These are phyloP conservation scores for Limnodromus scolopaceus DNA, from an alignment of 2,797 vertebrate genomes.

Conservation along the genomic window DNA sequence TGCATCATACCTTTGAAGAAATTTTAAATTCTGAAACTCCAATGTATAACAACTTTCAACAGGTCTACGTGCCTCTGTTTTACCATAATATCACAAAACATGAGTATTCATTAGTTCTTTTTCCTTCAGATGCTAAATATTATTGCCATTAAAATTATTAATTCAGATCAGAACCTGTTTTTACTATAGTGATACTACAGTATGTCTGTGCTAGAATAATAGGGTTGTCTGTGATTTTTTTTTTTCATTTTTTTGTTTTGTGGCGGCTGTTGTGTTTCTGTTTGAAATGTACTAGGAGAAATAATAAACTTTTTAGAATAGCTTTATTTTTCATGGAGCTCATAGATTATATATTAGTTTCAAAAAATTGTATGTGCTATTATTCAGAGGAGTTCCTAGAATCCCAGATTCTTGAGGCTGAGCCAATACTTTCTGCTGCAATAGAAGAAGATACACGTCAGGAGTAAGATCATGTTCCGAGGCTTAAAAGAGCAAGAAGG, in stretches of 20 bases:
- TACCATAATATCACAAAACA: neutral
- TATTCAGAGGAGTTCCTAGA: conserved; percentile 44
- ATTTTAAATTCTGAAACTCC: neutral
- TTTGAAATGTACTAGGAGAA: neutral
- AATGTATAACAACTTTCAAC: neutral
- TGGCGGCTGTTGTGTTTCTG: neutral
- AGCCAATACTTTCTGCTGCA: conserved; percentile 45
- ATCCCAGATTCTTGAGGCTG: conserved; percentile 4
- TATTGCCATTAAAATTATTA: neutral
- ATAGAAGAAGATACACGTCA: neutral
- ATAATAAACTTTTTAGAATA: neutral
- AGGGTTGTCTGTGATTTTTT: neutral
- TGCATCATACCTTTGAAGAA: neutral
- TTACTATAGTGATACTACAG: neutral
- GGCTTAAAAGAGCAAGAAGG: conserved; percentile 19
- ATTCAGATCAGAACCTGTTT: neutral
- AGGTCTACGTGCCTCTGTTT: neutral
- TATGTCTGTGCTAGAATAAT: neutral
- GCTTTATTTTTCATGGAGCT: neutral
- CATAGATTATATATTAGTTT: neutral
- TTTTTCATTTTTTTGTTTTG: neutral
- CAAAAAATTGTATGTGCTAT: neutral
- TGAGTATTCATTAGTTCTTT: neutral
- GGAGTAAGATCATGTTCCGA: neutral
- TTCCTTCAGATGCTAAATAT: neutral